These are phyloP conservation scores for Oscheius sp. DNA, from an alignment of 1,140 invertebrate genomes.

Conservation along the genomic window DNA sequence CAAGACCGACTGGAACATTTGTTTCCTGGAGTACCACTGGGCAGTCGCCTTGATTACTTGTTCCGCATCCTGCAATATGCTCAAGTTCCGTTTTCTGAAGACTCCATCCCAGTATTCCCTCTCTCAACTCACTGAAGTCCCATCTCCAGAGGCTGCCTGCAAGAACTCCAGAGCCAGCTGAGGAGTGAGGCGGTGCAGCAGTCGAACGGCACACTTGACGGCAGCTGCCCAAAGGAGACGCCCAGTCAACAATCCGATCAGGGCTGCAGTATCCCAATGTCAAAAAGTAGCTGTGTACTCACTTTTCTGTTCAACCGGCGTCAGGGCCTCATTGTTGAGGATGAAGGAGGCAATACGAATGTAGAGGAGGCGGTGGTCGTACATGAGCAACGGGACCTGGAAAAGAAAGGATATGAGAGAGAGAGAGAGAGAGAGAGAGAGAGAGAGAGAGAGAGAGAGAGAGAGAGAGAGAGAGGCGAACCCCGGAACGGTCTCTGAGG, in stretches of 20 bases:
- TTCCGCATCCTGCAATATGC: no score
- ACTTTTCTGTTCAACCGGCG: neutral
- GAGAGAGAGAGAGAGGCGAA: no score
- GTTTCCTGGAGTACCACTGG: no score
- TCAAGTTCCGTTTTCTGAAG: no score
- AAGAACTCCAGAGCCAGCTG: neutral
- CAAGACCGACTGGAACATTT: no score
- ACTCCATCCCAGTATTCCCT: no score
- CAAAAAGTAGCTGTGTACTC: neutral
- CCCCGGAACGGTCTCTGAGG: no score
- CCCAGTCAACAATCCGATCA: neutral
- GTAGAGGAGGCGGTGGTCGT: neutral
- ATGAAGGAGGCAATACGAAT: neutral
- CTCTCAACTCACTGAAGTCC: no score
- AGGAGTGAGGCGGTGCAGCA: neutral
- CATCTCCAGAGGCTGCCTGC: no score
- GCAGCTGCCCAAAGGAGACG: neutral
- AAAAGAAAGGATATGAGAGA: neutral
- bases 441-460: no score
- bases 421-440: no score
- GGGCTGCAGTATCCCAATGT: neutral
- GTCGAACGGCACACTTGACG: neutral
- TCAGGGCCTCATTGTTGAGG: neutral
- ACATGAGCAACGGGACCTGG: conserved; percentile 2
- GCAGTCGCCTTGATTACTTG: no score